phyloP scores from a whole-genome alignment of 1,140 invertebrate species.

The Platorchestia sp. region DNA sequence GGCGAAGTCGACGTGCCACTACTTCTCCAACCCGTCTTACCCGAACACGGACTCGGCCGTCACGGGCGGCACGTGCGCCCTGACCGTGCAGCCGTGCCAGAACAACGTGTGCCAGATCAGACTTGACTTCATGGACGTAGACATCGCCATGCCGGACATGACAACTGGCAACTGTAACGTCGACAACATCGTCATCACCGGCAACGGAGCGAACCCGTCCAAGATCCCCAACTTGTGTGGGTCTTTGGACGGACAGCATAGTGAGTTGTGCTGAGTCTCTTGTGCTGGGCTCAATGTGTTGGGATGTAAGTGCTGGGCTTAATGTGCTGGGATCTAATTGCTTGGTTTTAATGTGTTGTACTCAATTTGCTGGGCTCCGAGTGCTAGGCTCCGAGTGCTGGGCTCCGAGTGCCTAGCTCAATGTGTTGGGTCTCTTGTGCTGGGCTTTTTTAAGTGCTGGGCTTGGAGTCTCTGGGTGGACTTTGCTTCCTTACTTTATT shows the following conservation, averaged over 20 bases:
- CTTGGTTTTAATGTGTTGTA: too few species aligned
- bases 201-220: background rate
- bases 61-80: constrained; percentile 1
- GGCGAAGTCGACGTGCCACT: constrained; percentile 85
- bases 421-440: too few species aligned
- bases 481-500: too few species aligned
- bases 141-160: background rate
- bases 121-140: constrained; percentile 34
- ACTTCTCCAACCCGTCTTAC: constrained; percentile 78
- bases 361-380: too few species aligned
- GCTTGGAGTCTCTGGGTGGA: too few species aligned
- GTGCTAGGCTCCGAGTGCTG: too few species aligned
- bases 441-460: too few species aligned
- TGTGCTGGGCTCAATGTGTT: too few species aligned
- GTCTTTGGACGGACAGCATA: background rate
- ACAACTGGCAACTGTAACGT: background rate
- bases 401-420: too few species aligned
- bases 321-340: too few species aligned
- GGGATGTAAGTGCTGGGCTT: too few species aligned
- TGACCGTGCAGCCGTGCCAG: constrained; percentile 23
- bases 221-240: constrained; percentile 9
- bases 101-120: constrained; percentile 49
- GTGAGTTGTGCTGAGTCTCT: background rate
- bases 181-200: constrained; percentile 10
- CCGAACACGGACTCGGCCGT: constrained; percentile 14